phyloP scores from a whole-genome alignment of 2,888 invertebrate species.

The Ectemnius lituratus region DNA sequence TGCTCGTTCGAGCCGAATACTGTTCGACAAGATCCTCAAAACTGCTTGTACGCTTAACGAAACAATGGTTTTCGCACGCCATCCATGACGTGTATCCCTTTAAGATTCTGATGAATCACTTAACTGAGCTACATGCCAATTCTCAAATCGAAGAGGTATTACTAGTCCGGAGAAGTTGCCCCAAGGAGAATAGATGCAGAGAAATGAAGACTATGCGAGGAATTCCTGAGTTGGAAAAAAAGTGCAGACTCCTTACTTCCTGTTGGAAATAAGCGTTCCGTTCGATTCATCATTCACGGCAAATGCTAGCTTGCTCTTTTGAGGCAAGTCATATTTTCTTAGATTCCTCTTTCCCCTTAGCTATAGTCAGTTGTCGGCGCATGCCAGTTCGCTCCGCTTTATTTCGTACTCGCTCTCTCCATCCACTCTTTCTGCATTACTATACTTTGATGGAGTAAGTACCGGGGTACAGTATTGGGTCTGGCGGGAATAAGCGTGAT shows the following conservation, averaged over 20 bases:
- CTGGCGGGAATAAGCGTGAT: conserved; percentile 4
- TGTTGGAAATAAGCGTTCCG: neutral
- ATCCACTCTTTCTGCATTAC: conserved; percentile 18
- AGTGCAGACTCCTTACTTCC: neutral
- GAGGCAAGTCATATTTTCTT: neutral
- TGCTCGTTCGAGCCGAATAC: too few species aligned
- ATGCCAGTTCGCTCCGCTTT: neutral
- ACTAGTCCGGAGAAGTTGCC: too few species aligned
- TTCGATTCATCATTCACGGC: conserved; percentile 5
- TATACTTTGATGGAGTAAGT: conserved; percentile 14
- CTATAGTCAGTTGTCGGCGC: neutral
- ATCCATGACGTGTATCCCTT: too few species aligned
- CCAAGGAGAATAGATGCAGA: neutral
- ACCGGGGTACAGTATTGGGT: conserved; percentile 4
- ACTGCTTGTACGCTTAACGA: too few species aligned
- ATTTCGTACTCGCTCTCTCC: neutral
- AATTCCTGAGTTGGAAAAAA: neutral
- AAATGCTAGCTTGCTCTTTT: conserved; percentile 9
- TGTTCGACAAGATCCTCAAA: too few species aligned
- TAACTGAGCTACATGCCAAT: too few species aligned
- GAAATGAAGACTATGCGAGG: neutral
- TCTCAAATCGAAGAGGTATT: too few species aligned
- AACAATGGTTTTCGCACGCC: too few species aligned
- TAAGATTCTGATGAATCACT: too few species aligned
- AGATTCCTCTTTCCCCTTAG: neutral